Percentiles rank a stretch among this genome's conserved stretches.
These are phyloP conservation scores for Macrophya annulata DNA, from an alignment of 2,888 invertebrate species.

Conservation along the genomic window DNA sequence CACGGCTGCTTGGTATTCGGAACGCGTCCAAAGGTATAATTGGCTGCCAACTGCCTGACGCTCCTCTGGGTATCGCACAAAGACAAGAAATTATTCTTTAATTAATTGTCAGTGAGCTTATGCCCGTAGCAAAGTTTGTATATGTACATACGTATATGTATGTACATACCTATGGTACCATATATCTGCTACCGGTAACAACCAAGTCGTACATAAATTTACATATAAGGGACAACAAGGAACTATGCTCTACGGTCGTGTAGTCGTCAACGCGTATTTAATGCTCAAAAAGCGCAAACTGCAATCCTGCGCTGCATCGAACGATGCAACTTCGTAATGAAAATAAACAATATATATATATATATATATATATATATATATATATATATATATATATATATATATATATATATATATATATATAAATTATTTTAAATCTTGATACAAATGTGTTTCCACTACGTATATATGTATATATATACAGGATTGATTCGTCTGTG, in stretches of 20 bases:
- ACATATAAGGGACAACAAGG: constrained; percentile 59
- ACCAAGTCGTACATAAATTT: constrained; percentile 59
- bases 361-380: no score
- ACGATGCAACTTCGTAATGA: neutral
- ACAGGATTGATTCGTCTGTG: neutral
- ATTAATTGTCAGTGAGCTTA: constrained; percentile 77
- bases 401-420: no score
- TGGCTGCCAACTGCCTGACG: constrained; percentile 77
- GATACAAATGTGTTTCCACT: no score
- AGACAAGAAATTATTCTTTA: constrained; percentile 80
- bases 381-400: no score
- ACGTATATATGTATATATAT: neutral
- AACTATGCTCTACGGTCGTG: constrained; percentile 34
- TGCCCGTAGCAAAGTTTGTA: constrained; percentile 54
- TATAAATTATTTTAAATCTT: no score
- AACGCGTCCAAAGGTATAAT: constrained; percentile 77
- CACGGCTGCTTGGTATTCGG: constrained; percentile 75
- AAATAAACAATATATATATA: neutral
- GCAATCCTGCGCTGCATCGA: neutral
- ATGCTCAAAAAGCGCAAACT: neutral
- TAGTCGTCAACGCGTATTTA: constrained; percentile 7
- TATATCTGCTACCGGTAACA: constrained; percentile 60
- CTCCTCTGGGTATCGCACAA: constrained; percentile 71
- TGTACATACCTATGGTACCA: constrained; percentile 44
- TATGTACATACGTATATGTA: neutral